Evolutionary conservation across 2,888 invertebrate species (phyloP).

Genomic region (Deilephila elpenor): DNA sequence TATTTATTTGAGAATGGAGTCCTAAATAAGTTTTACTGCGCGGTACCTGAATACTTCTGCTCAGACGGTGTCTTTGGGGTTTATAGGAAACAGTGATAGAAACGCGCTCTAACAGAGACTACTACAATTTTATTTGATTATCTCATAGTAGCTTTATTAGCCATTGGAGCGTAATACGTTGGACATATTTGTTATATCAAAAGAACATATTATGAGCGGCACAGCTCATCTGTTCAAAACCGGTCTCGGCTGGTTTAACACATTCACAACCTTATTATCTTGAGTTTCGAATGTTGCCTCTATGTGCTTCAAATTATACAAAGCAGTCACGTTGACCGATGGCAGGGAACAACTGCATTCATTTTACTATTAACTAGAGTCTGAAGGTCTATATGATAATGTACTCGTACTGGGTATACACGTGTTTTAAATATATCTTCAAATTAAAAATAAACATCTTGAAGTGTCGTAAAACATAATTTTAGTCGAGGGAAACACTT

Average conservation of each 20-base stretch:
- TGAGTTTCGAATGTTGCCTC: conserved; percentile 53
- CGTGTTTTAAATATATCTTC: background rate
- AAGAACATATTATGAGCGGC: conserved; percentile 42
- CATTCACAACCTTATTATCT: conserved; percentile 63
- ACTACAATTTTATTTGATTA: background rate
- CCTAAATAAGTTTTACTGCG: too few species aligned
- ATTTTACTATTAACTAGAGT: conserved; percentile 53
- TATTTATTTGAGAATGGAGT: too few species aligned
- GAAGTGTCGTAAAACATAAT: conserved; percentile 2
- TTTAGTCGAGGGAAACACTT: conserved; percentile 30
- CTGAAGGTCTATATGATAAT: conserved; percentile 53
- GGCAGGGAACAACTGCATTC: conserved; percentile 34
- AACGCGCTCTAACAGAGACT: too few species aligned
- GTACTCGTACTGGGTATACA: conserved; percentile 31
- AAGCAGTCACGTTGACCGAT: background rate
- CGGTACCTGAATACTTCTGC: too few species aligned
- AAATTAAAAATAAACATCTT: conserved; percentile 10
- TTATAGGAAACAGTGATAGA: too few species aligned
- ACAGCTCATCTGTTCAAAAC: conserved; percentile 51
- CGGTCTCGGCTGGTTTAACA: conserved; percentile 55
- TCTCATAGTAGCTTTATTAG: conserved; percentile 3
- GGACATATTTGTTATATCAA: conserved; percentile 44
- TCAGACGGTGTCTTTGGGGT: too few species aligned
- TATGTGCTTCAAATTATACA: background rate
- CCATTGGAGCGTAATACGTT: conserved; percentile 14